Evolutionary conservation across 2,888 invertebrate species (phyloP), one percentile per base, ranked within the genome.

Genomic region (Tipula confusa): DNA sequence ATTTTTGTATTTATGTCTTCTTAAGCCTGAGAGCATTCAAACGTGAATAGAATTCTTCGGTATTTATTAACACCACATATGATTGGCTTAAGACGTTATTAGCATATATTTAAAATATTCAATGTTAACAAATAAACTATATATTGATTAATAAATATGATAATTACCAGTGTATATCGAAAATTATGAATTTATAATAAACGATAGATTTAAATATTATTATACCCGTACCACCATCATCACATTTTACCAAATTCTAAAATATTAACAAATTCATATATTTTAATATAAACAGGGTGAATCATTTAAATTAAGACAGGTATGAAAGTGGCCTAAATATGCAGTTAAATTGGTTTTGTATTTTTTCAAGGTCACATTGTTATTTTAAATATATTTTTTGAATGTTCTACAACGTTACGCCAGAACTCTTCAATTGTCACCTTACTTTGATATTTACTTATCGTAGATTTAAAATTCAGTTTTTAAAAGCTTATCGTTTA

Each of bases 191-290:
- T 64, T 64, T 64, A 64, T 64, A 24, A 64, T 64, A 64, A 64
- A 24, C 64, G 24, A 64, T 64, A 64, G 64, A 64, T 64, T 64
- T 64, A 64, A 64, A 64, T 64, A 64, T 64, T 64, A 64, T 64
- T 64, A 64, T 64, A 64, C 64, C 64, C 64, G n/a, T n/a, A 64
- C 64, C 64, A 64, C 64, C 64, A 64, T 64, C 64, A 64, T 64
- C 64, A 64, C 64, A 24, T 64, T 24, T 64, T 24, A 64, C 64
- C 24, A 24, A 64, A 64, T 64, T 64, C 64, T 64, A 64, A 64
- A 64, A 64, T 64, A 64, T 64, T 9, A 24, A 24, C 18, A 24
- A 7, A 43, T n/a, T n/a, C n/a, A n/a, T n/a, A 43, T n/a, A 43
- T n/a, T 43, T 3, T 43, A 43, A 11, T 43, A 15, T n/a, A n/a